Base-by-base conservation (phyloP, 2,113 vertebrate genomes). In the Takifugu bimaculatus region DNA sequence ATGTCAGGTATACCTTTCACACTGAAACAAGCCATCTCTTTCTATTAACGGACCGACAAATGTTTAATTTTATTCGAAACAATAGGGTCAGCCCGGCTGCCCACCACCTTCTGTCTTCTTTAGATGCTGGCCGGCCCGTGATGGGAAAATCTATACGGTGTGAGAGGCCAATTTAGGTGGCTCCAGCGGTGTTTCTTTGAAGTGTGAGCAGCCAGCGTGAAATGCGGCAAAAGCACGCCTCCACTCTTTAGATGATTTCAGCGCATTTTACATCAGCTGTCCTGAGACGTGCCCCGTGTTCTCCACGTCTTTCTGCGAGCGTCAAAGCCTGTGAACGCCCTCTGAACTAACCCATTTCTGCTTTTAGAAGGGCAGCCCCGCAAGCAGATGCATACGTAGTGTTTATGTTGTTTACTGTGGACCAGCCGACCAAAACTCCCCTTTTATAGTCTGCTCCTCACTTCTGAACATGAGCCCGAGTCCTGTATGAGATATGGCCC, bases 91-190 rank as follows among this genome's bases (percentile, higher is more conserved):
- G 78, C 45, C 39, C 54, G 26, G 60, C 57, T 5, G 15, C 68
- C 63, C 58, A 77, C 75, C 59, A 68, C 77, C 63, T 76, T 75
- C 82, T 62, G 74, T 89, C 88, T 90, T 87, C 72, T 82, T 88
- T 80, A 87, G 88, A 88, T 66, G 74, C 83, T 57, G 70, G 70
- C 54, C 73, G 71, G 70, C 56, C 72, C 26, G 74, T 86, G 89
- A 91, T 88, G 89, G 87, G 79, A 89, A 20, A 90, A 90, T 90
- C 85, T 83, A 87, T 88, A 89, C 65, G 74, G 77, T 84, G 84
- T 58, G 82, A 85, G 82, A 85, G 83, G 82, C 86, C 89, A 87
- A 89, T 90, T 89, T 89, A 85, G 81, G 70, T 69, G 75, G 70
- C 82, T 88, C 71, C 78, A 77, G 60, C 79, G 69, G 81, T 80